phyloP scores from a whole-genome alignment of 1,140 invertebrate genomes.

The Drosophila suzukii region DNA sequence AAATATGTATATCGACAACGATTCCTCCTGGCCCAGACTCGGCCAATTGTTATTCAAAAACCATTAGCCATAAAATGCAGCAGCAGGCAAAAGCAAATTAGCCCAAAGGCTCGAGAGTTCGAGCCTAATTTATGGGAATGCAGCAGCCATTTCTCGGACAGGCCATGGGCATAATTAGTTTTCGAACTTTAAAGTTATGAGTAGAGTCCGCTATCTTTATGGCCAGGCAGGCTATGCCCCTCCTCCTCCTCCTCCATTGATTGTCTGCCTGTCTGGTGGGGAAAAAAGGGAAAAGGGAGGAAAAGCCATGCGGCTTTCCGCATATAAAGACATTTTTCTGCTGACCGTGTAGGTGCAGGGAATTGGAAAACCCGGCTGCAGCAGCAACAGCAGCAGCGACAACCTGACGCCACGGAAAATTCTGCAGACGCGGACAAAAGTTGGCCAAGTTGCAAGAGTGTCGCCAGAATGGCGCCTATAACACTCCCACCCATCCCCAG shows the following conservation, averaged over 20 bases:
- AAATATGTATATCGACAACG: constrained; percentile 62
- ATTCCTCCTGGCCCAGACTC: constrained; percentile 10
- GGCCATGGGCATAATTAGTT: constrained; percentile 80
- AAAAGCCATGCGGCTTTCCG: constrained; percentile 52
- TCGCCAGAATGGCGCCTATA: constrained; percentile 52
- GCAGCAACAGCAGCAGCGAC: constrained; percentile 59
- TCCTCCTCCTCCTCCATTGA: constrained; percentile 12
- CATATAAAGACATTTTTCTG: constrained; percentile 59
- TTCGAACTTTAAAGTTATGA: constrained; percentile 83
- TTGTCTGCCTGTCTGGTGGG: constrained; percentile 3
- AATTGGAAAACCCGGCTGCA: constrained; percentile 64
- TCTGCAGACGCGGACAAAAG: constrained; percentile 54
- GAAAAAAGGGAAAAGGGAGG: neutral
- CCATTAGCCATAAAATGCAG: constrained; percentile 81
- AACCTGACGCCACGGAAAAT: constrained; percentile 73
- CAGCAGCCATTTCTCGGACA: constrained; percentile 52
- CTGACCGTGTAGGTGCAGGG: constrained; percentile 73
- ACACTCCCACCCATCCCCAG: no score
- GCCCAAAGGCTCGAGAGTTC: constrained; percentile 12
- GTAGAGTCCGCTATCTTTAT: constrained; percentile 73
- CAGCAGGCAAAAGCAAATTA: constrained; percentile 71
- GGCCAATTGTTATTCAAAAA: constrained; percentile 73
- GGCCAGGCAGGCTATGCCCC: constrained; percentile 44
- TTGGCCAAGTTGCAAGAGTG: constrained; percentile 69
- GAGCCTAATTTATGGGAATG: constrained; percentile 75